phyloP scores from a whole-genome alignment of 2,888 invertebrate genomes.

The Heliconius ismenius region DNA sequence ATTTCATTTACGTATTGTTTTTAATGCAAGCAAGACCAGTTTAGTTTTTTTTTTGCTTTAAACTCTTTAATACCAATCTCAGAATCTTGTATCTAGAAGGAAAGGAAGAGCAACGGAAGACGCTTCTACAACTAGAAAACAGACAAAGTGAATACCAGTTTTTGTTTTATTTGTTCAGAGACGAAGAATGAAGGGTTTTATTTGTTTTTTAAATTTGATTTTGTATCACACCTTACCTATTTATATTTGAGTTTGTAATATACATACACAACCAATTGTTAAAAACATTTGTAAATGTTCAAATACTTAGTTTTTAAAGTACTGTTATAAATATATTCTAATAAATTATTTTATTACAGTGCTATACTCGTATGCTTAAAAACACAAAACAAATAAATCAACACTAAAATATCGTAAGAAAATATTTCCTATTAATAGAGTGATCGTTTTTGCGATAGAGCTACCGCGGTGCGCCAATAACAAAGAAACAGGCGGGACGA shows the following conservation, averaged over 20 bases:
- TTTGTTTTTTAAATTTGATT: not conserved
- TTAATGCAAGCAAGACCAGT: not conserved
- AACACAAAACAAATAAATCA: slow-evolving; percentile 34
- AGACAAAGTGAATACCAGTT: not conserved
- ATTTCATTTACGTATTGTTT: not conserved
- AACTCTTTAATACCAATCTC: not conserved
- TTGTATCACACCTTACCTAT: not conserved
- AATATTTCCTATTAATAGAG: slow-evolving; percentile 50
- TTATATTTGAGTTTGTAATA: not conserved
- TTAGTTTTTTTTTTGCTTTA: not conserved
- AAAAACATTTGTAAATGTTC: not conserved
- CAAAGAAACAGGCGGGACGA: slow-evolving; percentile 61
- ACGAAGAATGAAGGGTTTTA: not conserved
- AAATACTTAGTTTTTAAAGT: not conserved
- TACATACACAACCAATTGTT: not conserved
- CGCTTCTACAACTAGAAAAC: not conserved
- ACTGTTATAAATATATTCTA: not conserved
- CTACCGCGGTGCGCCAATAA: slow-evolving; percentile 57
- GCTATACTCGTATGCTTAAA: not conserved
- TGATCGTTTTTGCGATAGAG: slow-evolving; percentile 56
- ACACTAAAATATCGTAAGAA: slow-evolving; percentile 43
- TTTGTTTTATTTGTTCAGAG: not conserved
- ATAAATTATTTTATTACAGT: not conserved
- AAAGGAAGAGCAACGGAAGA: not conserved
- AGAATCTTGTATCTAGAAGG: not conserved